Base-by-base conservation (phyloP, 2,797 vertebrate species). In the Anguilla anguilla region DNA sequence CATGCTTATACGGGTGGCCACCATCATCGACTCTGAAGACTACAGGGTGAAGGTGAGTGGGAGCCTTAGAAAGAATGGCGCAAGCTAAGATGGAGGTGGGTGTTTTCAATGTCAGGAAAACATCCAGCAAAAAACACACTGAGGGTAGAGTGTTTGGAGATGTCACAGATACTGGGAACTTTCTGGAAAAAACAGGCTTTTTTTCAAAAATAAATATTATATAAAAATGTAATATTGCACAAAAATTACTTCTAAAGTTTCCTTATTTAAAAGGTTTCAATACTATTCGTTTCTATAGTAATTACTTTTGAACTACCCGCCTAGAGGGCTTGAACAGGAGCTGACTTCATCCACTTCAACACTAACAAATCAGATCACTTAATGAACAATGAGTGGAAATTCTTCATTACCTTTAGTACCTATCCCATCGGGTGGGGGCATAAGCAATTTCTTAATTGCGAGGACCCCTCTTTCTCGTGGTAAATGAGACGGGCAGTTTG, bases 1-100 rank as follows among this genome's bases (percentile, higher is more conserved):
- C 15, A 95, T 96, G 93, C 88, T 96, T 89, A 92, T 97, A 88
- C 94, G 96, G 0, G 95, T 96, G 4, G 94, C 95, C 87, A 95
- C 94, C 0, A 49, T 96, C 31, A 90, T 91, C 0, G 95, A 95
- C 46, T 90, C 86, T 9, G 95, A 96, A 4, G 94, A 96, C 89
- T 92, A 95, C 93, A 92, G 93, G 79, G 89, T 97, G 82, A 96
- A 96, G 94, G 96, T 97, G 90, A 90, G 88, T 17, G 79, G 87
- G 39, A 9, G 17, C 13, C 15, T 39, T 35, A 35, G 28, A 35
- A 10, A 67, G 64, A 67, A 67, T 25, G 64, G 31, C 3, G 10
- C 31, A 17, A 74, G 69, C 69, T 11, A 74, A 74, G 69, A 39
- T 39, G 31, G 6, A 13, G 28, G 15, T 2, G 15, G 69, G 13